Percentiles rank a stretch among this genome's conserved stretches.
These are phyloP conservation scores for Mizuhopecten yessoensis DNA, from an alignment of 1,140 invertebrate species.

Conservation along the genomic window DNA sequence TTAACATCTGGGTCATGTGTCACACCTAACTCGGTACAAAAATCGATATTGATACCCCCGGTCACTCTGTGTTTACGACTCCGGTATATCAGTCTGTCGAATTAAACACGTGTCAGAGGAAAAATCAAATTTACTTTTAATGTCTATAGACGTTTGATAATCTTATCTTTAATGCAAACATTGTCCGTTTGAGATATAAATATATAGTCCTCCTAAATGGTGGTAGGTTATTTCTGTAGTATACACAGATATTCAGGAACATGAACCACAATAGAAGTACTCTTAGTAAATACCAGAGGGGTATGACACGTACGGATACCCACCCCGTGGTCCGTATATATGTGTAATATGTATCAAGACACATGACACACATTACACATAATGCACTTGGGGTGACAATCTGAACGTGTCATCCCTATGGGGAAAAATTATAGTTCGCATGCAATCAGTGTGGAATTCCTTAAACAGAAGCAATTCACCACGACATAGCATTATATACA, in stretches of 20 bases:
- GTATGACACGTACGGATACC: no score
- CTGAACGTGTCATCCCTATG: no score
- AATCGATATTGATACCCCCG: background rate
- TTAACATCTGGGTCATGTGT: background rate
- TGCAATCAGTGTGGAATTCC: no score
- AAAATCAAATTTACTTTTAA: conserved; percentile 1
- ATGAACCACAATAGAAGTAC: background rate
- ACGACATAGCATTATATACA: no score
- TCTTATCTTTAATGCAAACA: background rate
- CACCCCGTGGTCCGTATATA: no score
- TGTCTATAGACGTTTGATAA: background rate
- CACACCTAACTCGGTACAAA: background rate
- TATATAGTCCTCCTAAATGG: background rate
- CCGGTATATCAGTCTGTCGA: background rate
- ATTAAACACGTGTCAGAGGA: background rate
- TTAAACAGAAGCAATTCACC: no score
- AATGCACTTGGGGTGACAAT: no score
- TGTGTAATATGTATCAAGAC: no score
- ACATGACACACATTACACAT: no score
- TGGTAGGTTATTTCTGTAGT: background rate
- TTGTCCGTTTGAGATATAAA: background rate
- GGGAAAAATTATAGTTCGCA: no score
- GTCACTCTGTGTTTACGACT: background rate
- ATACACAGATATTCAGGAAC: background rate
- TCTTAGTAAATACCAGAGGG: no score